A percentile compares a stretch with the other conserved stretches of the same genome.
These are phyloP conservation scores for Channa argus DNA, from an alignment of 2,113 vertebrate species.

Conservation along the genomic window DNA sequence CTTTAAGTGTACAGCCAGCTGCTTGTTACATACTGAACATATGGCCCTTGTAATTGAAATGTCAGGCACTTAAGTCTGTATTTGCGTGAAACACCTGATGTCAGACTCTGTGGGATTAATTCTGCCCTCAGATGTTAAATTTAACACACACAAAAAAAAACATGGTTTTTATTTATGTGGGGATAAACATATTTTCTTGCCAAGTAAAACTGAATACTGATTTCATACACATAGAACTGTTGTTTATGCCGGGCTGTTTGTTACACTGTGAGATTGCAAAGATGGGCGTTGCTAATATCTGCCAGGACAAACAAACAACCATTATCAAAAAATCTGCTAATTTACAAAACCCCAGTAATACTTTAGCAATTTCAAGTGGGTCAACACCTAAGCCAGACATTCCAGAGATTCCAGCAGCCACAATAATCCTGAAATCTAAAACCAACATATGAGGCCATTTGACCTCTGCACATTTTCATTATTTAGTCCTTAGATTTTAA, in stretches of 20 bases:
- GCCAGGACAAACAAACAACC: neutral
- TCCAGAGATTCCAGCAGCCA: slow-evolving; percentile 36
- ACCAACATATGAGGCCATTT: slow-evolving; percentile 58
- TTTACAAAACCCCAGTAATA: neutral
- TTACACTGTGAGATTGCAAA: neutral
- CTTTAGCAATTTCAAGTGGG: neutral
- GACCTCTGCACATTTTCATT: neutral
- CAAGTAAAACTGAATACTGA: neutral
- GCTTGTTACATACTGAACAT: slow-evolving; percentile 5
- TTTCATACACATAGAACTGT: neutral
- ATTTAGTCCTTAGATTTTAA: too few species aligned
- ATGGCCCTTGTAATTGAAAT: slow-evolving; percentile 10
- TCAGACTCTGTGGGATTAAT: slow-evolving; percentile 2
- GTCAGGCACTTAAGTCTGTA: slow-evolving; percentile 15
- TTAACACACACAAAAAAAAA: neutral
- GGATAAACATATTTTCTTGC: neutral
- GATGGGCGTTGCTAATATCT: neutral
- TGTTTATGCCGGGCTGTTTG: neutral
- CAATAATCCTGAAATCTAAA: slow-evolving; percentile 17
- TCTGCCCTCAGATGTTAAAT: neutral
- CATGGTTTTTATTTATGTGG: neutral
- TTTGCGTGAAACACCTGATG: slow-evolving; percentile 5
- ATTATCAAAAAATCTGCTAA: neutral
- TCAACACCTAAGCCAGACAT: slow-evolving; percentile 20
- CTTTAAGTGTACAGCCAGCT: slow-evolving; percentile 5